phyloP scores from a whole-genome alignment of 2,888 invertebrate genomes.

The Caenorhabditis afra region DNA sequence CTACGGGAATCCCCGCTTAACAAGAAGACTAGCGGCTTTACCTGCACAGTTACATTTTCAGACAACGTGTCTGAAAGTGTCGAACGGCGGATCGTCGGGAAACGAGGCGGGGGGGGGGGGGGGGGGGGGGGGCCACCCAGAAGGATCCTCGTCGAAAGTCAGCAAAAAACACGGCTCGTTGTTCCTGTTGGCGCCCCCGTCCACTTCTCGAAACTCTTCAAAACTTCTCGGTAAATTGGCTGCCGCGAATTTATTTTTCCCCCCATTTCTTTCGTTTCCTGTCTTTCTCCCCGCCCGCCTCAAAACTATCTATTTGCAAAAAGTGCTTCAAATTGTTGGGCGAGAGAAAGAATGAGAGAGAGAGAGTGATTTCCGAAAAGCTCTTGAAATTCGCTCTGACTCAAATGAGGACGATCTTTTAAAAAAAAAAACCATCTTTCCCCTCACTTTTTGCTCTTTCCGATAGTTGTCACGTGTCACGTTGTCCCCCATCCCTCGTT shows the following conservation, averaged over 20 bases:
- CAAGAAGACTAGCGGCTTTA: too few relatives aligned
- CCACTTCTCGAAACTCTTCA: constrained; percentile 57
- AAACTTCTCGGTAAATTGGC: constrained; percentile 59
- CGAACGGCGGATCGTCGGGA: too few relatives aligned
- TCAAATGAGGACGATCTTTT: background rate
- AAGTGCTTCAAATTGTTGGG: constrained; percentile 55
- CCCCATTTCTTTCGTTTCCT: constrained; percentile 1
- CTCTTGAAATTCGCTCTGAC: constrained; percentile 54
- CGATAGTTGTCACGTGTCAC: constrained; percentile 12
- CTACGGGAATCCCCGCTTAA: too few relatives aligned
- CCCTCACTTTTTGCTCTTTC: constrained; percentile 5
- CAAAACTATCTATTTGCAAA: constrained; percentile 59
- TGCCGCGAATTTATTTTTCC: constrained; percentile 33
- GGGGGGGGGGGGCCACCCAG: too few relatives aligned
- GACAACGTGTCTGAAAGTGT: too few relatives aligned
- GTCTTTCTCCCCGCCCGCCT: constrained; percentile 12
- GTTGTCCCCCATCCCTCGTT: background rate
- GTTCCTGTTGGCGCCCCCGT: constrained; percentile 41
- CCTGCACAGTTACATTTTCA: too few relatives aligned
- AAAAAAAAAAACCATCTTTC: constrained; percentile 12
- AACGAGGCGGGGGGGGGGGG: too few relatives aligned
- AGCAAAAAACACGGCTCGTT: constrained; percentile 37
- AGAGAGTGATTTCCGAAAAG: constrained; percentile 59
- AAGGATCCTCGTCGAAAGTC: too few relatives aligned
- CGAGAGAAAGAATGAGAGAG: too few relatives aligned